Base-by-base conservation (phyloP, 53 echinoderm and acorn worm genomes). In the Echinometra lucunter region DNA sequence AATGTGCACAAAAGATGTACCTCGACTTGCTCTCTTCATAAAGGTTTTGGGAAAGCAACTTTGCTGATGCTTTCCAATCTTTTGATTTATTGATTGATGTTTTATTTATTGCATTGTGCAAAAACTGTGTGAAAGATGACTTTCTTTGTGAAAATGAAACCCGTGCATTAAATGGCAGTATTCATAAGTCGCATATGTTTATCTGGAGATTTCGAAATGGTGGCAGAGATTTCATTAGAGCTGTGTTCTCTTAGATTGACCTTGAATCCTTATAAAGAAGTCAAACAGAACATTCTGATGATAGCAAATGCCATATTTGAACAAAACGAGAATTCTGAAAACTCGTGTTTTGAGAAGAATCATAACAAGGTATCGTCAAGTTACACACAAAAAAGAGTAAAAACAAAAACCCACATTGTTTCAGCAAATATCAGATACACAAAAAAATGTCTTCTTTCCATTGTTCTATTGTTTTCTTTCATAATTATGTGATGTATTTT, bases 401-500 rank as follows among this genome's bases (percentile, higher is more conserved):
- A n/a, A n/a, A n/a, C n/a, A n/a, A n/a, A n/a, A n/a, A n/a, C n/a
- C n/a, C n/a, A n/a, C 5, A 6, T 25, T 25, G 23, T 19, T 5
- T 21, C 21, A 60, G 25, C 25, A 6, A 67, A 67, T 69, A 69
- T 69, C 18, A 57, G 45, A 45, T 23, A 44, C 67, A 45, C 66
- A 72, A 70, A 45, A 45, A 0, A 21, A 80, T 58, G 30, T 80
- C 37, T 74, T 85, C 85, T 94, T 94, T 94, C 94, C 85, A 94
- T 57, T 94, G 94, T 82, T 66, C 57, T 82, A 28, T 57, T 42
- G 58, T 85, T 66, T 94, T 94, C 94, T 83, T 94, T 92, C 92
- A 94, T 85, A 42, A 9, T 85, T 83, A 7, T 85, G 94, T 93
- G 94, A 60, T 94, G 94, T 94, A 83, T 58, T 94, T 58, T 94